Conservation (phyloP, 1,140 invertebrate species). For the Adelges cooleyi region DNA sequence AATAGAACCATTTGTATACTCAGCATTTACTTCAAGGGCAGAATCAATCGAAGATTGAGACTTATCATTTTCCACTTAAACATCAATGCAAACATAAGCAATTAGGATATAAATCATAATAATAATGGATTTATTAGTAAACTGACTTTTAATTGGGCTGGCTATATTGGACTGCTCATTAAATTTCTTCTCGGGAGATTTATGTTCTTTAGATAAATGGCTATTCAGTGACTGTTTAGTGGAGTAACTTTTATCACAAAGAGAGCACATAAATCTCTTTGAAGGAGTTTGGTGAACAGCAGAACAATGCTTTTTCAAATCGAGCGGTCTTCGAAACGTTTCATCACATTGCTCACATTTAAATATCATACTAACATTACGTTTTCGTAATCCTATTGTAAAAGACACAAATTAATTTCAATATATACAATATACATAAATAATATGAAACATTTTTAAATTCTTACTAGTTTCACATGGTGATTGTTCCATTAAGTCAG, state of each 20-base stretch:
- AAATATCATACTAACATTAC: background rate
- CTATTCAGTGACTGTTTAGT: constrained; percentile 8
- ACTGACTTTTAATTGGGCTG: constrained; percentile 1
- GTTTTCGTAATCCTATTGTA: background rate
- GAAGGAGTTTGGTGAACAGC: background rate
- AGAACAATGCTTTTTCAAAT: constrained; percentile 10
- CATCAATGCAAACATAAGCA: background rate
- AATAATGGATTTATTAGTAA: no score
- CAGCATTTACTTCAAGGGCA: background rate
- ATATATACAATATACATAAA: no score
- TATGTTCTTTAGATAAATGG: constrained; percentile 4
- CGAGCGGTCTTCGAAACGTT: background rate
- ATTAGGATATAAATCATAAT: no score
- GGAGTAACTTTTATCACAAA: constrained; percentile 7
- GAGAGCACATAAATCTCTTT: background rate
- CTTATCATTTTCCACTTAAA: background rate
- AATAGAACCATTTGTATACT: background rate
- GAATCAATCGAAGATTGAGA: background rate
- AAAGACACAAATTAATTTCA: background rate
- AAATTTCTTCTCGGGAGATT: background rate
- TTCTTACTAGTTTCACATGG: background rate
- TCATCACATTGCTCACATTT: constrained; percentile 7
- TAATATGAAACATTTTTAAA: background rate
- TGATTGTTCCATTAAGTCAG: background rate
- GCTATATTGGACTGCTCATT: background rate